These are phyloP conservation scores for Philopedon plagiatum DNA, from an alignment of 2,888 invertebrate species.

Conservation along the genomic window DNA sequence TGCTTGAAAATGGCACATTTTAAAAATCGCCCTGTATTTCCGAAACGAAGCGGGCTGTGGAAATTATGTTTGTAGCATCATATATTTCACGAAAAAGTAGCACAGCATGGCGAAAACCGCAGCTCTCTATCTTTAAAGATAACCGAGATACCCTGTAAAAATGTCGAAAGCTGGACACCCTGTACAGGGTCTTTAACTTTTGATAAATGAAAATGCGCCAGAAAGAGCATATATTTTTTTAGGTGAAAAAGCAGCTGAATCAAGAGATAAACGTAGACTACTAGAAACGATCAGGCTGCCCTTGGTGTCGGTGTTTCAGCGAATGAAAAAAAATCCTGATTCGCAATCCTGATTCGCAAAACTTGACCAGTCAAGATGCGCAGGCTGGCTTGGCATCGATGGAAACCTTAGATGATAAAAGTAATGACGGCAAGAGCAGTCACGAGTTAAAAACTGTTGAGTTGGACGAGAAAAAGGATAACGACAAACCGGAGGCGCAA, in stretches of 20 bases:
- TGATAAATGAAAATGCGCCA: no score
- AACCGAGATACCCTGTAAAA: no score
- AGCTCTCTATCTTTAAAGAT: no score
- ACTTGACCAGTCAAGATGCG: constrained; percentile 54
- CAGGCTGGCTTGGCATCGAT: constrained; percentile 84
- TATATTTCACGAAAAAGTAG: no score
- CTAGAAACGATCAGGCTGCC: constrained; percentile 76
- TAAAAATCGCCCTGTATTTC: no score
- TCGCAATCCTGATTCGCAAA: no score
- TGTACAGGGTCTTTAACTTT: no score
- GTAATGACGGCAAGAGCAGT: constrained; percentile 76
- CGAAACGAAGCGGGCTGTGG: no score
- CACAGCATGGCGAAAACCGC: no score
- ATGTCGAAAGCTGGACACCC: no score
- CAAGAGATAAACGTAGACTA: constrained; percentile 69
- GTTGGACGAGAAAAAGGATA: constrained; percentile 75
- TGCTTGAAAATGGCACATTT: no score
- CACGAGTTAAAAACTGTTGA: constrained; percentile 84
- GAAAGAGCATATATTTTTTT: constrained; percentile 40
- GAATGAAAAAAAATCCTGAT: constrained; percentile 65
- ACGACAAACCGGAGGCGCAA: constrained; percentile 67
- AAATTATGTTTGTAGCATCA: no score
- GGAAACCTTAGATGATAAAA: constrained; percentile 85
- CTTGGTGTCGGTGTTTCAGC: constrained; percentile 73
- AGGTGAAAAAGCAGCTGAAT: constrained; percentile 60